Conservation (phyloP, 2,888 invertebrate species). For the Drosophila monieri region DNA sequence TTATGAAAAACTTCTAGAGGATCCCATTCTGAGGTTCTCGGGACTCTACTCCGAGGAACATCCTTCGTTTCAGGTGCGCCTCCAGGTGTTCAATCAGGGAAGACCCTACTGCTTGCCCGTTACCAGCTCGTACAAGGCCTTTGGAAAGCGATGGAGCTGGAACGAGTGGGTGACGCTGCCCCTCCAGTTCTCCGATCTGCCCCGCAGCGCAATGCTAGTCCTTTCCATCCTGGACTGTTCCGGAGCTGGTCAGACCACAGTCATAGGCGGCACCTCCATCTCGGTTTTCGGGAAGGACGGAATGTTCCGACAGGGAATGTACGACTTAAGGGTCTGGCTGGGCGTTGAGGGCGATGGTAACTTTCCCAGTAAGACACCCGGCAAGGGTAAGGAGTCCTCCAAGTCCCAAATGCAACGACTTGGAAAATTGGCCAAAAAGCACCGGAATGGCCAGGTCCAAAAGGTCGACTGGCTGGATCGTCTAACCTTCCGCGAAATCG, state of each 20-base stretch:
- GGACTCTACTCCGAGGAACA: constrained; percentile 93
- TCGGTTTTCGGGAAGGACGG: constrained; percentile 97
- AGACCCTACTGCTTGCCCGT: constrained; percentile 93
- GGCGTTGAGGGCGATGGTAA: constrained; percentile 91
- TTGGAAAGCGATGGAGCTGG: constrained; percentile 98
- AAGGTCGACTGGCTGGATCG: constrained; percentile 99
- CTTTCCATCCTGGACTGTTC: constrained; percentile 96
- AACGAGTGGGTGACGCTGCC: constrained; percentile 98
- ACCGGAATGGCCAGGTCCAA: constrained; percentile 96
- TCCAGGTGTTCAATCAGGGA: constrained; percentile 93
- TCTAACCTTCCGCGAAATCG: constrained; percentile 97
- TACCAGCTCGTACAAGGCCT: constrained; percentile 95
- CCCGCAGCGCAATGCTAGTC: constrained; percentile 92
- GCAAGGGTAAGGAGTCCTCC: constrained; percentile 91
- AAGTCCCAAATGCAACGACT: constrained; percentile 95
- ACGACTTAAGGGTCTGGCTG: constrained; percentile 95
- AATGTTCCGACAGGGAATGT: constrained; percentile 91
- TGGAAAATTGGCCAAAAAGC: constrained; percentile 96
- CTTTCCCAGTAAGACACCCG: constrained; percentile 90
- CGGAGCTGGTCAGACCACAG: constrained; percentile 91
- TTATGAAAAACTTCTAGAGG: constrained; percentile 93
- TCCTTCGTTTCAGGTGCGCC: constrained; percentile 94
- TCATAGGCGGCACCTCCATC: constrained; percentile 96
- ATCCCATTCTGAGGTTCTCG: constrained; percentile 95
- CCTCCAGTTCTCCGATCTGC: constrained; percentile 95